Evolutionary conservation across 2,888 invertebrate species (phyloP).

Genomic region (Tenodera sinensis): DNA sequence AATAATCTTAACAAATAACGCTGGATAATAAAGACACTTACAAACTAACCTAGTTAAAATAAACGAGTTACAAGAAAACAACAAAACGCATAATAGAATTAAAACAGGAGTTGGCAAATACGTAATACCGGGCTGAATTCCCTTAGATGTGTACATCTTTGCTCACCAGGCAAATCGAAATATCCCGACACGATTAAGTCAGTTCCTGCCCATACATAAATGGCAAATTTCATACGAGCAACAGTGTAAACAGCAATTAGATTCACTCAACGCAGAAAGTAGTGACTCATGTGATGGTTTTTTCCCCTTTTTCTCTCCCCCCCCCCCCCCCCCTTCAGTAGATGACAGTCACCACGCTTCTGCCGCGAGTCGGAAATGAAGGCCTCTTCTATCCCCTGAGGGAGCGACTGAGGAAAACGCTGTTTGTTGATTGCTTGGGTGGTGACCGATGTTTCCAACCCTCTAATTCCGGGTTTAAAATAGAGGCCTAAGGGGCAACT

Average conservation of each 20-base stretch:
- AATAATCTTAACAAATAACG: too few species aligned
- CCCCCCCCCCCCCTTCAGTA: too few species aligned
- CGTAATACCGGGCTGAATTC: too few species aligned
- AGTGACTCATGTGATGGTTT: not conserved
- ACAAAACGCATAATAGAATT: too few species aligned
- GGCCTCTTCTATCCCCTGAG: not conserved
- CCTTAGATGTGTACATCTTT: too few species aligned
- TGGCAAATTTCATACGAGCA: not conserved
- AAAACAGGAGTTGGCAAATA: too few species aligned
- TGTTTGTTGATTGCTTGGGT: not conserved
- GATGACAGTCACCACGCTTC: too few species aligned
- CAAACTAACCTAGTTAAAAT: too few species aligned
- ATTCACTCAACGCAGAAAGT: not conserved
- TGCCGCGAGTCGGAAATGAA: not conserved
- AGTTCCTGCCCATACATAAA: not conserved
- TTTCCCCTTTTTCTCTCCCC: too few species aligned
- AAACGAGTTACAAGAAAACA: too few species aligned
- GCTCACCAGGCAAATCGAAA: too few species aligned
- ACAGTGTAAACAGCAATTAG: not conserved
- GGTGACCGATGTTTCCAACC: not conserved
- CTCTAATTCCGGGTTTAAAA: not conserved
- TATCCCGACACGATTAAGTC: not conserved
- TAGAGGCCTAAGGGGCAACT: not conserved
- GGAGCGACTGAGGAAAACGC: not conserved
- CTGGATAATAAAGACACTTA: too few species aligned